Evolutionary conservation across 2,797 vertebrate genomes (phyloP).

Genomic region (Hoplostethus mediterraneus): DNA sequence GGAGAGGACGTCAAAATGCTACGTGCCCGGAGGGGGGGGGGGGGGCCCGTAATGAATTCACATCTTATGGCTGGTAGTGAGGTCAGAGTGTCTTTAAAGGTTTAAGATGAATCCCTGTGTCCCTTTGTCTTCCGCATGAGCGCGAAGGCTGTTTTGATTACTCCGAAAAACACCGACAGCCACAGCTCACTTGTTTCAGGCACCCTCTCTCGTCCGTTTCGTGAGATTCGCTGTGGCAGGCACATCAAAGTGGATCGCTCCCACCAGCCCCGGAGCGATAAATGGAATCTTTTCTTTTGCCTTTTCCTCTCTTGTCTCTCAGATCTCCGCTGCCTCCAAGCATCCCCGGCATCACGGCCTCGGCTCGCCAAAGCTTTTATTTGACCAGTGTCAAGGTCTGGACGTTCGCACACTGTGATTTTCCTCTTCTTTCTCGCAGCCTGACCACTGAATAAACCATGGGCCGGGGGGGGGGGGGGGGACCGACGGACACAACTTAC

Average conservation of each 20-base stretch:
- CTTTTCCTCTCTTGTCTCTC: conserved; percentile 60
- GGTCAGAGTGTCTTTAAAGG: conserved; percentile 41
- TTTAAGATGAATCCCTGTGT: conserved; percentile 36
- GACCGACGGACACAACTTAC: conserved; percentile 16
- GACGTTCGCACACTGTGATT: conserved; percentile 21
- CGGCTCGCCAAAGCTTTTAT: conserved; percentile 38
- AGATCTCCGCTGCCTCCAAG: conserved; percentile 54
- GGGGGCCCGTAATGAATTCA: conserved; percentile 45
- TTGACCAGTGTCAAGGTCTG: conserved; percentile 39
- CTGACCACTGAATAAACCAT: conserved; percentile 30
- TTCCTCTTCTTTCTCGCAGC: conserved; percentile 30
- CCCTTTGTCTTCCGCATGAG: conserved; percentile 24
- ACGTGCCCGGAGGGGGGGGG: conserved; percentile 38
- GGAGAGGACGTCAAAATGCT: conserved; percentile 58
- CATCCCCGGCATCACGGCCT: conserved; percentile 14
- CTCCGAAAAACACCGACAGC: conserved; percentile 28
- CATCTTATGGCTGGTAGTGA: conserved; percentile 47
- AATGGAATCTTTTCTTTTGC: conserved; percentile 46
- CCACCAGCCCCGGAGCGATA: conserved; percentile 64
- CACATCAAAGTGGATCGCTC: conserved; percentile 75
- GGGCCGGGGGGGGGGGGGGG: too few relatives aligned
- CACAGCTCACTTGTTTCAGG: conserved; percentile 48
- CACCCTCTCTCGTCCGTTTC: conserved; percentile 49
- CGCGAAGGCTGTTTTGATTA: conserved; percentile 22
- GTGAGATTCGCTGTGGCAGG: conserved; percentile 61